Percentiles rank a stretch among this genome's conserved stretches.
These are phyloP conservation scores for Diabrotica undecimpunctata DNA, from an alignment of 1,140 invertebrate species.

Conservation along the genomic window DNA sequence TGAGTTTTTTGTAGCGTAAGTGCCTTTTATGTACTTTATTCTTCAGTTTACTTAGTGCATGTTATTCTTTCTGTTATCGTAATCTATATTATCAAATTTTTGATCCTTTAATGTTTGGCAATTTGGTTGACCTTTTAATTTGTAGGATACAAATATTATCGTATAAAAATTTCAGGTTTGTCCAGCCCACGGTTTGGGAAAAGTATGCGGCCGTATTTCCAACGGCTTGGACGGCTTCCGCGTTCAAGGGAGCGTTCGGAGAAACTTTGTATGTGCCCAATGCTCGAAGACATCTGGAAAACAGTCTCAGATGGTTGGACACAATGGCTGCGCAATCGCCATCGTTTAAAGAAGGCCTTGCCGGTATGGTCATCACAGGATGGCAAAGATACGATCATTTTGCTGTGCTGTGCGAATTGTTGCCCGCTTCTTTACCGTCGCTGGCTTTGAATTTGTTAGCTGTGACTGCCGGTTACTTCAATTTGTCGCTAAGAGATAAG, in stretches of 20 bases:
- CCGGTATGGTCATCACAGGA: conserved; percentile 69
- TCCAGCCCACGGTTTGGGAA: conserved; percentile 63
- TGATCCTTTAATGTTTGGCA: too few species aligned
- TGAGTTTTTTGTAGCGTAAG: too few species aligned
- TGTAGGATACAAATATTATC: too few species aligned
- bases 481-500: conserved; percentile 52
- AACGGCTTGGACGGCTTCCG: conserved; percentile 87
- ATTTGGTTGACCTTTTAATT: too few species aligned
- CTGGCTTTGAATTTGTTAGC: conserved; percentile 57
- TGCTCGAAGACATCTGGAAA: conserved; percentile 64
- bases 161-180: conserved; percentile 29
- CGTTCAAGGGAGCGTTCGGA: conserved; percentile 85
- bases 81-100: too few species aligned
- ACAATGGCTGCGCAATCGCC: conserved; percentile 48
- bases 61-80: too few species aligned
- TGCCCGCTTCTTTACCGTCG: conserved; percentile 81
- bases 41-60: too few species aligned
- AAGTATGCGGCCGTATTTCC: conserved; percentile 79
- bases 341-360: conserved; percentile 56
- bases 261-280: conserved; percentile 69
- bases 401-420: conserved; percentile 85
- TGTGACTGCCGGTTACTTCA: conserved; percentile 59
- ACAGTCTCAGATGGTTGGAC: conserved; percentile 68
- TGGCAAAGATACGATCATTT: conserved; percentile 91
- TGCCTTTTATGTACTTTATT: too few species aligned